Evolutionary conservation across 1,140 invertebrate species (phyloP).

Genomic region (Drosophila pandora): DNA sequence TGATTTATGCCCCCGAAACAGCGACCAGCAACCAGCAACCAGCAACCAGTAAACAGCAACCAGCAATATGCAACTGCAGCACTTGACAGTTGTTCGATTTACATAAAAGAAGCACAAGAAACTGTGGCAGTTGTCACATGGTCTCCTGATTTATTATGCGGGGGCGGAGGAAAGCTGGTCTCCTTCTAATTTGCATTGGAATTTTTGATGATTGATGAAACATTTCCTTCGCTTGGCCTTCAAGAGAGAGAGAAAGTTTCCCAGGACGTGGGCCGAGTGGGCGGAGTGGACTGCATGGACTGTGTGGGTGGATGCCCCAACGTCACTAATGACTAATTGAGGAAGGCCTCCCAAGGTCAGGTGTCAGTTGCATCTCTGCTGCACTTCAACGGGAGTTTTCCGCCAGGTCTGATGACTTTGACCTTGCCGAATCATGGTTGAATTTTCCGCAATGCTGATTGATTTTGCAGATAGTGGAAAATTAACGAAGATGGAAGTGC

Average conservation of each 20-base stretch:
- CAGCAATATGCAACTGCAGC: constrained; percentile 30
- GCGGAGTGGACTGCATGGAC: not conserved
- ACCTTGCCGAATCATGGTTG: constrained; percentile 31
- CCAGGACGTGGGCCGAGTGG: constrained; percentile 1
- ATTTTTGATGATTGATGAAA: constrained; percentile 20
- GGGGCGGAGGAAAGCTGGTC: constrained; percentile 4
- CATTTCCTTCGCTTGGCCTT: constrained; percentile 15
- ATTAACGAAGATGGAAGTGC: constrained; percentile 37
- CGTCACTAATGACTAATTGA: constrained; percentile 38
- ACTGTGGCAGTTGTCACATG: constrained; percentile 50
- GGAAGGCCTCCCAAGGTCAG: constrained; percentile 23
- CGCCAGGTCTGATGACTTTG: constrained; percentile 55
- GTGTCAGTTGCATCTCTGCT: constrained; percentile 5
- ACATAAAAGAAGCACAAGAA: constrained; percentile 21
- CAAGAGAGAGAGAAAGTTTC: constrained; percentile 58
- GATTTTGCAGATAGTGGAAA: constrained; percentile 31
- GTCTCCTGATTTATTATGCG: constrained; percentile 36
- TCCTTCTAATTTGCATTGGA: constrained; percentile 26
- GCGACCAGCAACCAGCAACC: constrained; percentile 2
- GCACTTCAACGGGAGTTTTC: constrained; percentile 9
- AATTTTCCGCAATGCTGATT: constrained; percentile 34
- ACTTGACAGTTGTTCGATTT: constrained; percentile 56
- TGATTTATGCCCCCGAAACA: constrained; percentile 59
- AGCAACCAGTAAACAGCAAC: constrained; percentile 3
- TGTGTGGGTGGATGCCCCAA: not conserved